Base-by-base conservation (phyloP, 2,113 vertebrate genomes). In the Syngnathus typhle region DNA sequence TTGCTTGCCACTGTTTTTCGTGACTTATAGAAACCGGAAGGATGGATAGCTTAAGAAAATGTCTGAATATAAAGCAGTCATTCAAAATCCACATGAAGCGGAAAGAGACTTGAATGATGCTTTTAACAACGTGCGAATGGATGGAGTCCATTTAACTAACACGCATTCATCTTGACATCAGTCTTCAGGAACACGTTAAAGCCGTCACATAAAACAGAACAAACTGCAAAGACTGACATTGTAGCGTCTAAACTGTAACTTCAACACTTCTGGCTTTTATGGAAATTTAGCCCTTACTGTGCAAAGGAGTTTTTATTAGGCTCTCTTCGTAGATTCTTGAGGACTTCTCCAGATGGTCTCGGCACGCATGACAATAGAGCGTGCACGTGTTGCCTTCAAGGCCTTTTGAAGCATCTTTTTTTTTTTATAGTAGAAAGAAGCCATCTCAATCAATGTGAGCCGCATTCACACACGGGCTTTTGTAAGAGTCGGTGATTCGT, bases 301-400 rank as follows among this genome's bases (percentile, higher is more conserved):
- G 47, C 62, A 6, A 16, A 49, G 8, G n/a, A 36, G 36, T 27
- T 51, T 68, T 73, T 59, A 46, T 37, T 13, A 27, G 60, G n/a
- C 5, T 9, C n/a, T 19, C 10, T 64, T 68, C 51, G 70, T 11
- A 64, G 18, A 47, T 58, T 75, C 67, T 69, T 7, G 44, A 43
- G 46, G 67, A 76, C 69, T 78, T 64, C 73, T 75, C 82, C 88
- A 89, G 86, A 85, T 84, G 86, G 85, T 74, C 80, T 66, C 67
- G 76, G 79, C 78, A 84, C 84, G 82, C 81, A 84, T 76, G 82
- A 83, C 75, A 62, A 41, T 15, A 15, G n/a, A 43, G 41, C n/a
- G 37, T 19, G 78, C 79, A 80, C 70, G 76, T 77, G 80, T 69
- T 75, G 78, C 75, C 74, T 80, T 77, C 78, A 69, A 78, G 73